Evolutionary conservation across 2,888 invertebrate species (phyloP).

Genomic region (Cephus spinipes): DNA sequence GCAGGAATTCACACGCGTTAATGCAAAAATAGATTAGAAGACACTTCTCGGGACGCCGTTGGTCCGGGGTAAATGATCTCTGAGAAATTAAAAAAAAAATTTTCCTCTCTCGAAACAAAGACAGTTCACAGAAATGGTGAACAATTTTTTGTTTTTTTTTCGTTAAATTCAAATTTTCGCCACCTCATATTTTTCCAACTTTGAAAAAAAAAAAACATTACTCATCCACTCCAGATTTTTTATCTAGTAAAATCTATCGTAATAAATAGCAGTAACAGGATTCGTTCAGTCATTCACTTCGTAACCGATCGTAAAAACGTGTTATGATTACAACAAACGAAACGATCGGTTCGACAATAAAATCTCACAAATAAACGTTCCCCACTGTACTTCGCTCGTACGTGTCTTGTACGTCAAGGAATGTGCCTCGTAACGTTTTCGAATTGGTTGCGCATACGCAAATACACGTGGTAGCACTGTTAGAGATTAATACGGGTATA

Average conservation of each 20-base stretch:
- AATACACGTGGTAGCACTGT: neutral
- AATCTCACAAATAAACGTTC: neutral
- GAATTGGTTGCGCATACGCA: neutral
- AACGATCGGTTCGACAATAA: neutral
- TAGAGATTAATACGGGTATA: neutral
- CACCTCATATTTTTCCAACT: too few relatives aligned
- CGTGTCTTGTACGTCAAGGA: neutral
- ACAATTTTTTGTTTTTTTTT: too few relatives aligned
- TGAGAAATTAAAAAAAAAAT: neutral
- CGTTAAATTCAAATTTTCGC: too few relatives aligned
- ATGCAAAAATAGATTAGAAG: conserved; percentile 19
- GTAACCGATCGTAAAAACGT: neutral
- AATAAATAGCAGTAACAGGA: neutral
- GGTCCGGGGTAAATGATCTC: neutral
- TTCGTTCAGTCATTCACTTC: neutral
- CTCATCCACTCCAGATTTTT: too few relatives aligned
- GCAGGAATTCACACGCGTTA: conserved; percentile 21
- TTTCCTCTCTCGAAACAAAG: neutral
- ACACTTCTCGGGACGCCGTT: neutral
- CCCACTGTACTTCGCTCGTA: neutral
- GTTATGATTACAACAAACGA: neutral
- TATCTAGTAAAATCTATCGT: neutral
- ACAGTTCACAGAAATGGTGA: neutral
- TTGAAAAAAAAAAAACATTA: neutral
- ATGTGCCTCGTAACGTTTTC: neutral